These are phyloP conservation scores for Triplophysa yarkandensis DNA, from an alignment of 2,797 vertebrate genomes.

Conservation along the genomic window DNA sequence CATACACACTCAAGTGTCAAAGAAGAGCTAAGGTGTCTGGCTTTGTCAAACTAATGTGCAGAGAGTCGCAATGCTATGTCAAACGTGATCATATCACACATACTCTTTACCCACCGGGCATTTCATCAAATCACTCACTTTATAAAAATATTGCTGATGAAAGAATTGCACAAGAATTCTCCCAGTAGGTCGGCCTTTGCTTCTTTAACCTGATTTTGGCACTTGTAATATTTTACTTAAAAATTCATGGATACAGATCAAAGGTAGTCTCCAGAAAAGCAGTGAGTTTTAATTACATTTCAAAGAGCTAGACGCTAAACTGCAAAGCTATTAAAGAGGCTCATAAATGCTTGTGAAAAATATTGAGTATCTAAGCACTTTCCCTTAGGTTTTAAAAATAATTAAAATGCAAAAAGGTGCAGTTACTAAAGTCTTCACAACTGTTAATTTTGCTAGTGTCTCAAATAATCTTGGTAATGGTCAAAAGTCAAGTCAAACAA, in stretches of 20 bases:
- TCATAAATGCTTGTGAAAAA: not conserved
- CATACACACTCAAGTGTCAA: constrained; percentile 40
- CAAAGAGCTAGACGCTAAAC: constrained; percentile 2
- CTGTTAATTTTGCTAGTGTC: not conserved
- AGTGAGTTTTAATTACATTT: constrained; percentile 5
- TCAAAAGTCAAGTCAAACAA: not conserved
- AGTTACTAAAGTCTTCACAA: not conserved
- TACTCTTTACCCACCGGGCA: constrained; percentile 62
- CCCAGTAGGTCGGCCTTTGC: not conserved
- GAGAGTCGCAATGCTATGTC: constrained; percentile 64
- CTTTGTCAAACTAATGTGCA: constrained; percentile 69
- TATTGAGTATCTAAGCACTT: not conserved
- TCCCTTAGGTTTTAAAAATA: not conserved
- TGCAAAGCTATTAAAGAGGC: not conserved
- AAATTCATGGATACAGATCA: not conserved
- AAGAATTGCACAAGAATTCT: constrained; percentile 1
- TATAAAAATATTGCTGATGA: constrained; percentile 19
- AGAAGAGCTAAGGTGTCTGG: constrained; percentile 69
- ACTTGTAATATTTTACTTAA: constrained; percentile 10
- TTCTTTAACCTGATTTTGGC: constrained; percentile 1
- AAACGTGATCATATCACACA: constrained; percentile 70
- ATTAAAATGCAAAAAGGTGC: not conserved
- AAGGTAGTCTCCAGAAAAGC: not conserved
- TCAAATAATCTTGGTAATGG: not conserved
- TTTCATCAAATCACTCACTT: constrained; percentile 43